Conservation (phyloP, 2,113 vertebrate genomes). For the Arothron firmamentum region DNA sequence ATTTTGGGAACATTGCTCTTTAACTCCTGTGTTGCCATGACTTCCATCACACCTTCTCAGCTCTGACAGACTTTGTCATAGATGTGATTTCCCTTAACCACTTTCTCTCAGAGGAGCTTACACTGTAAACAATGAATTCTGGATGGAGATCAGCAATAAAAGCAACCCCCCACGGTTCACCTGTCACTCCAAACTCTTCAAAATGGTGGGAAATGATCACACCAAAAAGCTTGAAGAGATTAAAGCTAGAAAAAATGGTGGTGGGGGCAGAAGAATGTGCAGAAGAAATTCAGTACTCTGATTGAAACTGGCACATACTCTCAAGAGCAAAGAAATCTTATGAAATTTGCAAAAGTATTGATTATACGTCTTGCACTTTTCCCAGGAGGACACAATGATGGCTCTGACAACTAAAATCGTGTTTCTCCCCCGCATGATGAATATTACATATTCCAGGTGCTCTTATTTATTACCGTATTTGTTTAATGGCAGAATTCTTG, state of each 20-base stretch:
- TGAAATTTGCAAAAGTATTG: slow-evolving; percentile 65
- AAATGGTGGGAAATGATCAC: slow-evolving; percentile 55
- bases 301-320: slow-evolving; percentile 36
- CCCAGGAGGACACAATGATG: slow-evolving; percentile 31
- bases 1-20: neutral
- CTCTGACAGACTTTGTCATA: slow-evolving; percentile 59
- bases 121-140: slow-evolving; percentile 55
- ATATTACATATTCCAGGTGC: slow-evolving; percentile 3
- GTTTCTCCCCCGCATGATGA: slow-evolving; percentile 15
- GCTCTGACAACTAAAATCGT: slow-evolving; percentile 54
- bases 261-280: neutral
- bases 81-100: slow-evolving; percentile 50
- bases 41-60: slow-evolving; percentile 21
- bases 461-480: slow-evolving; percentile 13
- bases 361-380: slow-evolving; percentile 62
- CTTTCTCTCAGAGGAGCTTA: slow-evolving; percentile 50
- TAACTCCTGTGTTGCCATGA: neutral
- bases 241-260: slow-evolving; percentile 51
- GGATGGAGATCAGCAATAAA: slow-evolving; percentile 46
- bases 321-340: slow-evolving; percentile 42
- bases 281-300: slow-evolving; percentile 20
- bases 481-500: neutral
- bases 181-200: slow-evolving; percentile 58
- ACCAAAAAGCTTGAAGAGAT: slow-evolving; percentile 39
- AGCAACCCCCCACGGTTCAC: slow-evolving; percentile 61